Evolutionary conservation across 2,113 vertebrate species (phyloP).

Genomic region (Plectropomus leopardus): DNA sequence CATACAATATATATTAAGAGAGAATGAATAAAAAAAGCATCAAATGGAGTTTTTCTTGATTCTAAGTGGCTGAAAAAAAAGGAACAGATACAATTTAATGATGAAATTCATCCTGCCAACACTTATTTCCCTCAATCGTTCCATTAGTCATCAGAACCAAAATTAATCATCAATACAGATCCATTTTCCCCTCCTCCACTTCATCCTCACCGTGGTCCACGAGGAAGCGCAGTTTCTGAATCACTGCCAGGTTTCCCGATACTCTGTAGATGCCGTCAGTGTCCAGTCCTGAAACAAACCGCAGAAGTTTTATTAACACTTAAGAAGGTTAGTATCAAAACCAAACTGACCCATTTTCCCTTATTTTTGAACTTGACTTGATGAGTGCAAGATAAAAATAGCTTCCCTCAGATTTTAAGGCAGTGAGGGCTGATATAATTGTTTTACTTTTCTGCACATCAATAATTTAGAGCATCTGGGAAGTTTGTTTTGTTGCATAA

Average conservation of each 20-base stretch:
- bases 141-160: background rate
- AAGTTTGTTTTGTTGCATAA: conserved; percentile 38
- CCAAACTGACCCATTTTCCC: background rate
- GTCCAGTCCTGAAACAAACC: conserved; percentile 86
- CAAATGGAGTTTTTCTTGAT: background rate
- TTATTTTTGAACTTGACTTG: background rate
- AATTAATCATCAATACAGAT: background rate
- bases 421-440: conserved; percentile 14
- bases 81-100: background rate
- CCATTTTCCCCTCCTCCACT: background rate
- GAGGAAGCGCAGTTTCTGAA: conserved; percentile 93
- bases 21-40: conserved; percentile 19
- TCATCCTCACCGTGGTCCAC: conserved; percentile 90
- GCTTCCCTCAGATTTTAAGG: background rate
- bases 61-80: conserved; percentile 18
- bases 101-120: background rate
- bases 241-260: conserved; percentile 92
- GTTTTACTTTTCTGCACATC: conserved; percentile 42
- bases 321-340: background rate
- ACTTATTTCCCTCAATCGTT: background rate
- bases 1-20: background rate
- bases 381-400: background rate
- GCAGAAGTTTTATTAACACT: background rate
- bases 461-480: conserved; percentile 37
- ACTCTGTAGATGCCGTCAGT: conserved; percentile 95